A percentile compares a stretch with the other conserved stretches of the same genome.
phyloP scores from a whole-genome alignment of 2,113 vertebrate genomes.

The Nerophis ophidion region DNA sequence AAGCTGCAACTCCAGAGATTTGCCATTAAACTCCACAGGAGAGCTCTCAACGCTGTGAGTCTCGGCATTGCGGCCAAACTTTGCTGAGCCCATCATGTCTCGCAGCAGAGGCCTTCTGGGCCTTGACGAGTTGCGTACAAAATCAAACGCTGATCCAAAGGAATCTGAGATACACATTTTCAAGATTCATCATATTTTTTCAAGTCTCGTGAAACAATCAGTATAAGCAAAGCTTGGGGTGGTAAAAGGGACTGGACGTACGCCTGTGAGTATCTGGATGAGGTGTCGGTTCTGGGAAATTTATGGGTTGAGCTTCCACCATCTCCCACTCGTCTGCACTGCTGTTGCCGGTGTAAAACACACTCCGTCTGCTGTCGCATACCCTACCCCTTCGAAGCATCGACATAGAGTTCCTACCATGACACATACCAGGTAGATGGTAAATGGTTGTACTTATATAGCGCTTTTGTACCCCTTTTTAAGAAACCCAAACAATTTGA shows the following conservation, averaged over 20 bases:
- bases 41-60: conserved; percentile 66
- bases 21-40: conserved; percentile 69
- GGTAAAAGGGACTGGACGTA: conserved; percentile 44
- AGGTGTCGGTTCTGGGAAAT: conserved; percentile 78
- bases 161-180: conserved; percentile 52
- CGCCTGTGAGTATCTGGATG: conserved; percentile 74
- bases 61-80: conserved; percentile 62
- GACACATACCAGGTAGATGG: not conserved
- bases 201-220: not conserved
- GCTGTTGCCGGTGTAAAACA: conserved; percentile 80
- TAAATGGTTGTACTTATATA: too few relatives aligned
- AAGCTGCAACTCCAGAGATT: conserved; percentile 69
- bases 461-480: too few relatives aligned
- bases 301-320: conserved; percentile 81
- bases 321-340: conserved; percentile 91
- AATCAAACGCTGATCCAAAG: conserved; percentile 81
- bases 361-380: conserved; percentile 77
- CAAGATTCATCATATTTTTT: not conserved
- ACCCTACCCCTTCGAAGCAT: conserved; percentile 77
- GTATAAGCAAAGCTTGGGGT: not conserved
- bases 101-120: conserved; percentile 72
- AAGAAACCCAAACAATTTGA: too few relatives aligned
- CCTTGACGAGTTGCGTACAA: conserved; percentile 76
- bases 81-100: conserved; percentile 73
- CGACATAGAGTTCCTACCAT: conserved; percentile 87